Evolutionary conservation across 1,140 invertebrate species (phyloP), one percentile per base, ranked within the genome.

Genomic region (Orchesella cincta): DNA sequence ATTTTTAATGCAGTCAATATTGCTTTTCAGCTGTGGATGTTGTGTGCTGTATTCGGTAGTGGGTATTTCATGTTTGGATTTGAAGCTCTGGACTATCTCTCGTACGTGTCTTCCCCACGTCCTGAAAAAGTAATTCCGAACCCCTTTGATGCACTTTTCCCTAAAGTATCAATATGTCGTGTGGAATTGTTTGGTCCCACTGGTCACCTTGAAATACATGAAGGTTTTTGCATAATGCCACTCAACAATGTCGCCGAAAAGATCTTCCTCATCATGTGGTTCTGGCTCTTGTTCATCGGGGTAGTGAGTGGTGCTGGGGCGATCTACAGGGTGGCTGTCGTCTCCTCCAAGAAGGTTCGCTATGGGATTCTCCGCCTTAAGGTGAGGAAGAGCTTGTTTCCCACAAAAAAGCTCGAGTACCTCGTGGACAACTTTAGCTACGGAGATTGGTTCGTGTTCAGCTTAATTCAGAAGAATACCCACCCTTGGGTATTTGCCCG

Each of bases 221-320:
- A 57, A 57, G 54, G 12, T 23, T 23, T 57, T 5, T 57, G 54
- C 23, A 23, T 57, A 12, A 12, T 57, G 3, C 54, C 54, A 5
- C 54, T 57, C 54, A 57, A 57, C 54, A 57, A 57, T 23, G 26
- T 57, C 26, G 54, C 54, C 54, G 54, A 57, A 12, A 57, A 57
- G n/a, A 57, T 57, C 23, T 57, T 57, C 23, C 54, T 57, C 54
- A 5, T 57, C 26, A 18, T 12, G 54, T 57, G 54, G 54, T 57
- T 57, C 23, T 57, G 54, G 54, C 54, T 57, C 23, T 3, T 57
- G 14, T n/a, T 57, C 23, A 12, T 57, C 54, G 54, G 54, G 26
- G 12, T 57, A 5, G 5, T 57, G 3, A 57, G 12, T 23, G 26
- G 12, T 57, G 12, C n/a, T 8, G 54, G 54, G 3, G 12, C 26